Evolutionary conservation across 2,888 invertebrate genomes (phyloP), one percentile per base, ranked within the genome.

Genomic region (Mycalesis mineus): DNA sequence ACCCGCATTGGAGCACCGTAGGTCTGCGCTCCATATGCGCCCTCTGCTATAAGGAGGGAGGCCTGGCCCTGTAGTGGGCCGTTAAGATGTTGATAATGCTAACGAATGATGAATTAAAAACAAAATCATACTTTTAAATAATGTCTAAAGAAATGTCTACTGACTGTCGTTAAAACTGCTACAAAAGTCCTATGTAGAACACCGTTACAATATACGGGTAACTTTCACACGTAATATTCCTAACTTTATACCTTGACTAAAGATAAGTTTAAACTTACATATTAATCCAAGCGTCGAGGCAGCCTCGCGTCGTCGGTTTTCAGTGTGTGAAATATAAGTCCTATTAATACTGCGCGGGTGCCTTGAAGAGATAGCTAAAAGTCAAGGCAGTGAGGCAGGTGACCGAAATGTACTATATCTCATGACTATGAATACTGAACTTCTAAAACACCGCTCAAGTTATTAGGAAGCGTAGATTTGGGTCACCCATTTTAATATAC

Each of bases 261-360:
- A 58, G 61, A 58, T 63, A 66, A 66, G 59, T 73, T 74, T 67
- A 72, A 72, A 70, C 69, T 76, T 74, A 73, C 74, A 70, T 71
- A 81, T 80, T 79, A 78, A 82, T 81, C 73, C 71, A 70, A 70
- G 70, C 75, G 80, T 81, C 81, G 78, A 73, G 76, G 73, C 73
- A 77, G 79, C 78, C 75, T 77, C 76, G 74, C 80, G 80, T 82
- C 82, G 77, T 77, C 80, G 74, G 68, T 71, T 73, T 74, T 69
- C 55, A 65, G 73, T 75, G 75, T 65, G 78, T 79, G 83, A 86
- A 78, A 84, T 86, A 85, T 86, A 82, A 80, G 68, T 71, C 79
- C 77, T 77, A 84, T 87, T 82, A 83, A 86, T 86, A 84, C 81
- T 82, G 78, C 77, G 78, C 73, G 81, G 80, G 77, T 82, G 84